Percentiles rank a stretch among this genome's conserved stretches.
Conservation (phyloP, 1,140 invertebrate species). For the Rhopalosiphum padi region DNA sequence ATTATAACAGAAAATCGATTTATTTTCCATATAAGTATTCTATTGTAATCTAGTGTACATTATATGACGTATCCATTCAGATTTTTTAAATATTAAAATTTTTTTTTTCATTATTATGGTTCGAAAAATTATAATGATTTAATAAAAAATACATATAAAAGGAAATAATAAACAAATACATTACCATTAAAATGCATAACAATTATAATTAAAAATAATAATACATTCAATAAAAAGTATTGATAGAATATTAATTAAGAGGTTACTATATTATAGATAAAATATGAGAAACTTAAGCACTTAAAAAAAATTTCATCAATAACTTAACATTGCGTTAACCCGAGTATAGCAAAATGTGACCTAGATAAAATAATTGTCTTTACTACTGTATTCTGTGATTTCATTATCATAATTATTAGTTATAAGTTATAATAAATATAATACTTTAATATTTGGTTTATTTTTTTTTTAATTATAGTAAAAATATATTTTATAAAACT, state of each 20-base stretch:
- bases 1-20: too few relatives aligned
- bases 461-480: too few relatives aligned
- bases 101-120: not conserved
- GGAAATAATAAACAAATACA: not conserved
- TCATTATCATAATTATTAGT: too few relatives aligned
- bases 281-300: not conserved
- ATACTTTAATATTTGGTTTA: not conserved
- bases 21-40: too few relatives aligned
- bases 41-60: too few relatives aligned
- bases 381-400: not conserved
- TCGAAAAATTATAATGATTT: not conserved
- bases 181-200: too few relatives aligned
- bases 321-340: too few relatives aligned
- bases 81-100: not conserved
- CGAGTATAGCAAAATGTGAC: not conserved
- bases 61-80: not conserved
- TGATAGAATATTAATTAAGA: not conserved
- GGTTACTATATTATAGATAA: not conserved
- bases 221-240: not conserved
- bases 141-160: not conserved
- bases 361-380: not conserved
- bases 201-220: not conserved
- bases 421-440: not conserved
- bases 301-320: not conserved
- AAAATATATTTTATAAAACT: too few relatives aligned